Evolutionary conservation across 2,113 vertebrate genomes (phyloP), one percentile per base, ranked within the genome.

Genomic region (Scolopax mira): DNA sequence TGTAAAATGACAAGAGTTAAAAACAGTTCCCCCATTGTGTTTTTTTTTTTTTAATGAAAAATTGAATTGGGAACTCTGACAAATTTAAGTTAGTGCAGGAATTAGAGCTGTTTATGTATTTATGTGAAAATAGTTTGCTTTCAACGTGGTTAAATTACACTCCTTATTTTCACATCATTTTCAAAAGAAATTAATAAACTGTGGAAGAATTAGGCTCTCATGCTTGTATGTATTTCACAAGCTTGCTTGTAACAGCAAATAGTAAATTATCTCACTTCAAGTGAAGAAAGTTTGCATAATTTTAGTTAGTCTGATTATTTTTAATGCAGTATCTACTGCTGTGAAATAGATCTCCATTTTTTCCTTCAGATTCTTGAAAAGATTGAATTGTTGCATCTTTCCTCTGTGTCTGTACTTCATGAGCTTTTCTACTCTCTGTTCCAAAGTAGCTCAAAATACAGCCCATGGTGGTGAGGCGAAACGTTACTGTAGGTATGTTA

Each of bases 121-220:
- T 42, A 42, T 66, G 23, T 67, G 48, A 91, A 87, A 94, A 85
- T 64, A 91, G 73, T 81, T 87, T 79, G 78, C 52, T 93, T 92
- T 86, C 69, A 81, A 23, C 52, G 33, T 81, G 39, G 21, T 88
- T 75, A 89, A 91, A 82, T 89, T 91, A 9, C 57, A 22, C 91
- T 87, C 64, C n/a, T 90, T 81, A 64, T 89, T 94, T 92, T 86
- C 69, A 71, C 48, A 60, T 81, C 0, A 19, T 91, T 94, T 94
- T 87, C 39, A 79, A 93, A 85, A 30, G 48, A 85, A 91, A 89
- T 94, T 91, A 91, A 87, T 93, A 75, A 93, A 79, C 67, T 67
- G 9, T 89, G 60, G 55, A 66, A 88, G 81, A 81, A 81, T 85
- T 91, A 67, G 52, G 51, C 2, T 9, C 62, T 80, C 39, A 21